phyloP scores from a whole-genome alignment of 2,113 vertebrate genomes.

The Vimba vimba region DNA sequence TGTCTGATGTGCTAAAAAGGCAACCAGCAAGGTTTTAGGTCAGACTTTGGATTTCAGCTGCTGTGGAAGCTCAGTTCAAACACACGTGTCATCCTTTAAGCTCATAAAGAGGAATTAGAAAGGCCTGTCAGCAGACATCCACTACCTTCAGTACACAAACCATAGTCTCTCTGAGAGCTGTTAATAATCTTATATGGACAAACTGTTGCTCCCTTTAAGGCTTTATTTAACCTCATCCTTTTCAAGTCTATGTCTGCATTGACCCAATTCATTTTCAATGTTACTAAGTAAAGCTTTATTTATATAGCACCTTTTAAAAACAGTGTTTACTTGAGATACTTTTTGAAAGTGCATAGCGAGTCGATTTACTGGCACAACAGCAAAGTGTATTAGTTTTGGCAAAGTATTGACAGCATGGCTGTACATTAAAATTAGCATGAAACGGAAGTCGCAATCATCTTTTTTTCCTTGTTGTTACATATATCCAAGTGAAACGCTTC shows the following conservation, averaged over 20 bases:
- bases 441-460: too few relatives aligned
- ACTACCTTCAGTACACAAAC: constrained; percentile 38
- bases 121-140: constrained; percentile 45
- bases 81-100: constrained; percentile 60
- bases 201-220: constrained; percentile 11
- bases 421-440: too few relatives aligned
- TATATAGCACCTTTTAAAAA: too few relatives aligned
- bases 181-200: constrained; percentile 68
- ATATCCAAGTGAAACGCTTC: too few relatives aligned
- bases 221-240: constrained; percentile 18
- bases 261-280: not conserved
- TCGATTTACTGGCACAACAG: too few relatives aligned
- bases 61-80: constrained; percentile 33
- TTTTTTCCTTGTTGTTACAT: too few relatives aligned
- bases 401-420: too few relatives aligned
- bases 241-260: not conserved
- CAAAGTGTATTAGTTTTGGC: too few relatives aligned
- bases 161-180: constrained; percentile 48
- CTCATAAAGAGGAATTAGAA: constrained; percentile 66
- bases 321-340: too few relatives aligned
- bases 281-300: too few relatives aligned
- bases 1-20: constrained; percentile 9
- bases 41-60: constrained; percentile 9
- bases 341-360: too few relatives aligned
- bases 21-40: not conserved